Base-by-base conservation (phyloP, 2,113 vertebrate species). In the Aix galericulata region DNA sequence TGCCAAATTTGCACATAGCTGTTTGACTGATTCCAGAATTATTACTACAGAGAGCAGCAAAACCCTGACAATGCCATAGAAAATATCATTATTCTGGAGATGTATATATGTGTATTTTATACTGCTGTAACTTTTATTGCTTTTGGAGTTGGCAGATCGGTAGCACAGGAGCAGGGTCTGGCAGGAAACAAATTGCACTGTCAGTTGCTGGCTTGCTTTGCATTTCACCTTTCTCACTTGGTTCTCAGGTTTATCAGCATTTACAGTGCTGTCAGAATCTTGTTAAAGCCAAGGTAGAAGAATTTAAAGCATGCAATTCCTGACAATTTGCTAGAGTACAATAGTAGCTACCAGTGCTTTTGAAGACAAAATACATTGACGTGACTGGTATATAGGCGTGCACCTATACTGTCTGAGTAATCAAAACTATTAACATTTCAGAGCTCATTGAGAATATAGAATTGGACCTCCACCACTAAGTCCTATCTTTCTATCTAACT, bases 11-110 rank as follows among this genome's bases (percentile, higher is more conserved):
- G 20, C 55, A 44, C 38, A 20, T 7, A 3, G 14, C 86, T 67
- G 53, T 92, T 82, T 92, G 77, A 89, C 74, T 73, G 74, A 80
- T 91, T 81, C 86, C 55, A 34, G 42, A 85, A 34, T 84, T 95
- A 86, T 53, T 93, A 71, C 78, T 91, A 76, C 34, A 80, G 89
- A 93, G 66, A 96, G 68, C 78, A 77, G 36, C 32, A n/a, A 94
- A 96, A 67, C 31, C 3, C 89, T 86, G 58, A 44, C 88, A 75
- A 72, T 87, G 62, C 66, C 74, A 82, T 53, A 88, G 77, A 50
- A 94, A 88, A 86, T 73, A 75, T 36, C 21, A 38, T 92, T 77
- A 82, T 88, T 93, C 5, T 56, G 7, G 68, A 52, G 42, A 66
- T 12, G 11, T 8, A 23, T 8, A 31, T 25, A 48, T 44, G 34